phyloP scores from a whole-genome alignment of 1,140 invertebrate genomes.

The Asobara japonica region DNA sequence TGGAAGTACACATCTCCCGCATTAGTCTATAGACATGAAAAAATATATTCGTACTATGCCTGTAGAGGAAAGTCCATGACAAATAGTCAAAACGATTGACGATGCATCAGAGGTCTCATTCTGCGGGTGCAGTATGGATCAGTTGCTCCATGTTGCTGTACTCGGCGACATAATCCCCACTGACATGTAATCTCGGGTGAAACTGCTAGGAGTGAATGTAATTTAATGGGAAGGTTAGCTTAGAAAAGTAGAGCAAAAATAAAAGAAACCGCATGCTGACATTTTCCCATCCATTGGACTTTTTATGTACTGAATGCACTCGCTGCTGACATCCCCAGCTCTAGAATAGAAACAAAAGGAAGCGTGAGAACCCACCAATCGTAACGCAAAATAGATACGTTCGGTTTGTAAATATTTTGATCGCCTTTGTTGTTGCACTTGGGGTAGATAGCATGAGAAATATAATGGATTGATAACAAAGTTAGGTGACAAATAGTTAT shows the following conservation, averaged over 20 bases:
- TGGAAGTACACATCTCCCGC: no score
- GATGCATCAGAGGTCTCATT: neutral
- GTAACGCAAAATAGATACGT: neutral
- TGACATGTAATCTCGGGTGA: neutral
- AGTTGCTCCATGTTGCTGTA: neutral
- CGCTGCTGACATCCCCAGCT: neutral
- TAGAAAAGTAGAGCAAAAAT: neutral
- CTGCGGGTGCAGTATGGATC: neutral
- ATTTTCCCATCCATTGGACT: neutral
- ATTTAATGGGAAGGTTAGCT: neutral
- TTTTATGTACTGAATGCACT: neutral
- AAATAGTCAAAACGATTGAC: neutral
- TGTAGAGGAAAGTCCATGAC: neutral
- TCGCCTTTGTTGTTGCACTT: neutral
- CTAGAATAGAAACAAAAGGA: neutral
- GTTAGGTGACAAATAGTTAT: conserved; percentile 10
- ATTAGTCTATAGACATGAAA: no score
- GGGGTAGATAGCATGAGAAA: conserved; percentile 1
- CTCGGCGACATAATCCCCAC: neutral
- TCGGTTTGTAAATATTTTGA: neutral
- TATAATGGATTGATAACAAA: conserved; percentile 21
- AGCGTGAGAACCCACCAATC: neutral
- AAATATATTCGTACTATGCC: no score
- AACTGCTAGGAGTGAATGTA: neutral
- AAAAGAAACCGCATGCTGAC: neutral